A percentile compares a stretch with the other conserved stretches of the same genome.
Conservation (phyloP, 2,888 invertebrate species). For the Brachycybe producta region DNA sequence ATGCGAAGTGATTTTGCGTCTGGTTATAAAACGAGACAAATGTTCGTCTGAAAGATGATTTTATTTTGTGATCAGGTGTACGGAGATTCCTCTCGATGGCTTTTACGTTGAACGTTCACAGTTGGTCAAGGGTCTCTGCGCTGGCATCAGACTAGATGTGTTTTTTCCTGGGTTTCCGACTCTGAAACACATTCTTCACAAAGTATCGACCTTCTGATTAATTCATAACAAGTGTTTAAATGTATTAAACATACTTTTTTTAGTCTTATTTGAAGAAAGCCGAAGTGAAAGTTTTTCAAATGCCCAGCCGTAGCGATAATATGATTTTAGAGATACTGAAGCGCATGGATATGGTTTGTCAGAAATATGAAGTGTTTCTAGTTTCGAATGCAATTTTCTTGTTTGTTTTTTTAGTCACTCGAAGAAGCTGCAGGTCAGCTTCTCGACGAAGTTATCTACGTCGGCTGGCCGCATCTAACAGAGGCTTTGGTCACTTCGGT, state of each 20-base stretch:
- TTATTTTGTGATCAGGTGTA: conserved; percentile 12
- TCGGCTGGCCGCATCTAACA: conserved; percentile 86
- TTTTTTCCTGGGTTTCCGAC: conserved; percentile 88
- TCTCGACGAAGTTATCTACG: conserved; percentile 60
- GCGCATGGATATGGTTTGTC: conserved; percentile 10
- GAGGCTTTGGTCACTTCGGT: conserved; percentile 57
- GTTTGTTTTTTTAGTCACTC: conserved; percentile 15
- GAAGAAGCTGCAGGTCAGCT: conserved; percentile 47
- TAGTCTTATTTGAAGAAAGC: conserved; percentile 53
- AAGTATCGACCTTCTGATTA: conserved; percentile 43
- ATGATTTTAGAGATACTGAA: conserved; percentile 48
- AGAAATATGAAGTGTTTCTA: not conserved
- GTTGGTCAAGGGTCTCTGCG: conserved; percentile 55
- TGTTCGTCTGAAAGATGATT: too few species aligned
- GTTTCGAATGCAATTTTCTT: not conserved
- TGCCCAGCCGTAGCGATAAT: conserved; percentile 62
- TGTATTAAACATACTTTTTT: conserved; percentile 44
- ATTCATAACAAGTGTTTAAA: conserved; percentile 7
- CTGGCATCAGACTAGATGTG: conserved; percentile 51
- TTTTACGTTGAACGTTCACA: conserved; percentile 43
- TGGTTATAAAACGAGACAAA: too few species aligned
- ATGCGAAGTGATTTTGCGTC: conserved; percentile 36
- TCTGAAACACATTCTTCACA: conserved; percentile 66
- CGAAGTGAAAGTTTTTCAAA: conserved; percentile 79
- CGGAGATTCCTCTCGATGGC: conserved; percentile 42